Percentiles rank a stretch among this genome's conserved stretches.
Conservation (phyloP, 2,888 invertebrate genomes). For the Eupithecia exiguata region DNA sequence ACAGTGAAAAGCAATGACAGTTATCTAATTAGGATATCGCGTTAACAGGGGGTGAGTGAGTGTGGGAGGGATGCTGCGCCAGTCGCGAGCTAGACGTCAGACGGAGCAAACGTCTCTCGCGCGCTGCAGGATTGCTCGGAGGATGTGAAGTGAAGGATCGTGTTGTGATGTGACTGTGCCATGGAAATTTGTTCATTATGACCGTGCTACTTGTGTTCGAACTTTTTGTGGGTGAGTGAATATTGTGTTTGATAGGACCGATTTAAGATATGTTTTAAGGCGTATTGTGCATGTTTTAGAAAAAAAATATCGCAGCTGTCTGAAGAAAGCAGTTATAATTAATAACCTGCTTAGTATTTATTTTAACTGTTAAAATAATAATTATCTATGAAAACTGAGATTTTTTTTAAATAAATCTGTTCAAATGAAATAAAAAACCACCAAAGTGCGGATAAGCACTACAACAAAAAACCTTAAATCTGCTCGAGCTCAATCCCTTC, state of each 20-base stretch:
- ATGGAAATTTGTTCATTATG: conserved; percentile 5
- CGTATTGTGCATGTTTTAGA: too few relatives aligned
- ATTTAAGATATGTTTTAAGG: too few relatives aligned
- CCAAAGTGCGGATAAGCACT: too few relatives aligned
- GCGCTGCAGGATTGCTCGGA: conserved; percentile 15
- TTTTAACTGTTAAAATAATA: too few relatives aligned
- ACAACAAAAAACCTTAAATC: too few relatives aligned
- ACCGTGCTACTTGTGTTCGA: conserved; percentile 8
- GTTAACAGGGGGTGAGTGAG: conserved; percentile 62
- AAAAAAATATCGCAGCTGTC: too few relatives aligned
- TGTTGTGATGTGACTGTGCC: conserved; percentile 13
- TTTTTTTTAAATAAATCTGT: too few relatives aligned
- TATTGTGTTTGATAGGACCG: conserved; percentile 15
- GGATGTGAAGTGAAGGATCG: conserved; percentile 16
- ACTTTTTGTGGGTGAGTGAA: conserved; percentile 9
- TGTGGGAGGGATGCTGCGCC: conserved; percentile 62
- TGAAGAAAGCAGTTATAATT: too few relatives aligned
- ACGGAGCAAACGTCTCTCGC: background rate
- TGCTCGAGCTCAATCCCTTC: too few relatives aligned
- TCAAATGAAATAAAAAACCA: too few relatives aligned
- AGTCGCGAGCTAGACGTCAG: conserved; percentile 56
- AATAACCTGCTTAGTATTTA: too few relatives aligned
- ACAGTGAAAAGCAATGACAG: conserved; percentile 80
- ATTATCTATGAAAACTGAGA: too few relatives aligned
- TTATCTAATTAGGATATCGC: conserved; percentile 82